Conservation (phyloP, 2,113 vertebrate species). For the Amblyopsis rosae region DNA sequence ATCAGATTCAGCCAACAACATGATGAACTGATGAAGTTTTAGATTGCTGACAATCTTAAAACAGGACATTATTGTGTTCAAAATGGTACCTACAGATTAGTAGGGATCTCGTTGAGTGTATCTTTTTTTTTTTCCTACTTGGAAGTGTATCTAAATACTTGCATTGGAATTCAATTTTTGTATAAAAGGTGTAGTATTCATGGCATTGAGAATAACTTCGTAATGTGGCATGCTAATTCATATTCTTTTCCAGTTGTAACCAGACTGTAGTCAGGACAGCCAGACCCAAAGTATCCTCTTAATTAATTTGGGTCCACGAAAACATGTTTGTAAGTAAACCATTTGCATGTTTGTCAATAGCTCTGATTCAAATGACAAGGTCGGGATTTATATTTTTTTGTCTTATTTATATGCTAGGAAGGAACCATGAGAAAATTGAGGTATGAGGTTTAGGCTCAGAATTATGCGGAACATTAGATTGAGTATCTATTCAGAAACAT, state of each 20-base stretch:
- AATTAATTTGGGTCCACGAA: no score
- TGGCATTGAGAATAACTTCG: neutral
- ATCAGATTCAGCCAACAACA: neutral
- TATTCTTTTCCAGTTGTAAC: no score
- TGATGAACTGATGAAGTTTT: neutral
- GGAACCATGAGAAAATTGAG: neutral
- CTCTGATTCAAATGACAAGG: conserved; percentile 16
- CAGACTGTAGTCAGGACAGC: neutral
- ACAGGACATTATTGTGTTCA: neutral
- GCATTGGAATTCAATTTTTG: no score
- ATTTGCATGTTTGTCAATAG: neutral
- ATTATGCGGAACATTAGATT: conserved; percentile 34
- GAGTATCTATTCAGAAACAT: conserved; percentile 17
- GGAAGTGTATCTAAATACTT: no score
- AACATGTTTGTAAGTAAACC: no score
- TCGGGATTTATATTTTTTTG: conserved; percentile 9
- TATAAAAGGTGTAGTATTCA: neutral
- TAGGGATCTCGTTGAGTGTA: neutral
- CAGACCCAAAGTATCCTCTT: neutral
- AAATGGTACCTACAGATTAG: neutral
- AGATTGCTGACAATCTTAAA: conserved; percentile 15
- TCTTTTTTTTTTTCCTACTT: conserved; percentile 9
- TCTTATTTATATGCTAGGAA: conserved; percentile 24
- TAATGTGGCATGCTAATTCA: no score
- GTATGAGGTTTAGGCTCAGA: conserved; percentile 26